A percentile compares a stretch with the other conserved stretches of the same genome.
phyloP scores from a whole-genome alignment of 1,140 invertebrate species.

The Camponotus floridanus region DNA sequence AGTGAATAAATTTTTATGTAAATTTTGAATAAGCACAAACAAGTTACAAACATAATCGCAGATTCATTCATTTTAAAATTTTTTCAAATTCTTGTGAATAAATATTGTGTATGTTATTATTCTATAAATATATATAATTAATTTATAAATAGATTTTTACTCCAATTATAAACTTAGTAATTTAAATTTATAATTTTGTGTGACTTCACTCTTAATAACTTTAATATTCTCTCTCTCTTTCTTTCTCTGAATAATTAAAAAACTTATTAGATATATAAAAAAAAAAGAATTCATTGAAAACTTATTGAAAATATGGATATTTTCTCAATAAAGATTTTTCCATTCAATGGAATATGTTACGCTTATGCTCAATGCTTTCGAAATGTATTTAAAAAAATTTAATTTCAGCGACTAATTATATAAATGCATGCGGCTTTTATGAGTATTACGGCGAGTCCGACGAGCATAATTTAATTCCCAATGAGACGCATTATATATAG shows the following conservation, averaged over 20 bases:
- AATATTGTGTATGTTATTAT: not conserved
- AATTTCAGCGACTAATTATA: not conserved
- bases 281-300: not conserved
- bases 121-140: not conserved
- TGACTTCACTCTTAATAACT: not conserved
- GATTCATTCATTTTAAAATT: not conserved
- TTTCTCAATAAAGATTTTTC: not conserved
- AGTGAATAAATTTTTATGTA: too few species aligned
- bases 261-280: not conserved
- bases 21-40: too few species aligned
- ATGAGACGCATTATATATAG: not conserved
- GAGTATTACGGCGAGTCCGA: not conserved
- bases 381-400: not conserved
- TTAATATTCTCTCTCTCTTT: not conserved
- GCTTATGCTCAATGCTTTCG: not conserved
- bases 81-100: not conserved
- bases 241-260: not conserved
- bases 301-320: not conserved
- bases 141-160: not conserved
- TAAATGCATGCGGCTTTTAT: not conserved
- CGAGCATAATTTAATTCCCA: conserved; percentile 33
- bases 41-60: too few species aligned
- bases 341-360: not conserved
- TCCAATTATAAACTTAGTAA: not conserved
- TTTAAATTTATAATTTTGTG: not conserved